These are phyloP conservation scores for Volucella inflata DNA, from an alignment of 2,888 invertebrate genomes.

Conservation along the genomic window DNA sequence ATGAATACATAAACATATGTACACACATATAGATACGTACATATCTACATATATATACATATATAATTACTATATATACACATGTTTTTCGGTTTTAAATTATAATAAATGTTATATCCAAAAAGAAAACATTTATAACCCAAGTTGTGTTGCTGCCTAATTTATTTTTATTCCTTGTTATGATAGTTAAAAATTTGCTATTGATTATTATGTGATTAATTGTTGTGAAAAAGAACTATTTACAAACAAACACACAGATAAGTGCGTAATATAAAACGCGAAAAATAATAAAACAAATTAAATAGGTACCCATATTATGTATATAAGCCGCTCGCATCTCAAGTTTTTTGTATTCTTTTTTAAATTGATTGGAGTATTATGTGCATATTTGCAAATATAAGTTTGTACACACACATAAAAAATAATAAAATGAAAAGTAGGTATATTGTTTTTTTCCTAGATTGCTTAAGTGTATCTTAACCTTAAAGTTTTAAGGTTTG, in stretches of 20 bases:
- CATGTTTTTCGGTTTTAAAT: neutral
- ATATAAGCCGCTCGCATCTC: too few species aligned
- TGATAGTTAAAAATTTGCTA: neutral
- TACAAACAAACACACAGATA: constrained; percentile 35
- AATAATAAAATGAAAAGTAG: too few species aligned
- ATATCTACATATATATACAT: too few species aligned
- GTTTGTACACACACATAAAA: too few species aligned
- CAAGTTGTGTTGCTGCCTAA: neutral
- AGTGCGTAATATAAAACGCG: neutral
- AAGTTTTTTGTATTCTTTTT: neutral
- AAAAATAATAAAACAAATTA: neutral
- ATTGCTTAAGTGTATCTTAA: too few species aligned
- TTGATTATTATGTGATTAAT: constrained; percentile 11
- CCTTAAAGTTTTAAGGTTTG: too few species aligned
- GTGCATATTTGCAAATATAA: too few species aligned
- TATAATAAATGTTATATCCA: neutral
- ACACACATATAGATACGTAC: too few species aligned
- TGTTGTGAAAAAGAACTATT: constrained; percentile 12
- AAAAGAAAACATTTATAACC: too few species aligned
- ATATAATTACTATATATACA: too few species aligned
- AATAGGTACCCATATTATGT: neutral
- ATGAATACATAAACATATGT: neutral
- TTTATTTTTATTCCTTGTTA: neutral
- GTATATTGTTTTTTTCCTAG: too few species aligned
- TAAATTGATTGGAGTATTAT: neutral